Conservation (phyloP, 2,797 vertebrate genomes). For the Lithobates pipiens region DNA sequence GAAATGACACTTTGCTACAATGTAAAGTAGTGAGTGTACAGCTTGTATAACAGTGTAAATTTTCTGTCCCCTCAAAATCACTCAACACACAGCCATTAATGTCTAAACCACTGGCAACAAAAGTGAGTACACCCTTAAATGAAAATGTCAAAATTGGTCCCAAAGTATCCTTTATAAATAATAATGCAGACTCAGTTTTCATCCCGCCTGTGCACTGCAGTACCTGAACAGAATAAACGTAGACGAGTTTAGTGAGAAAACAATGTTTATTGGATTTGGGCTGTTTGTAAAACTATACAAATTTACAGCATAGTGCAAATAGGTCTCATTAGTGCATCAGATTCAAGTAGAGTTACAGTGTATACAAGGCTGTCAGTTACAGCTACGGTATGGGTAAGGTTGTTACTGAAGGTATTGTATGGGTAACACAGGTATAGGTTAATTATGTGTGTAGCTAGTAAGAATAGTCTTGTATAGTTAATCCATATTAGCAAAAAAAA, state of each 20-base stretch:
- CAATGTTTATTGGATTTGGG: slow-evolving; percentile 69
- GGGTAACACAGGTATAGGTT: neutral
- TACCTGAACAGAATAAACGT: no score
- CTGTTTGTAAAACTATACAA: slow-evolving; percentile 75
- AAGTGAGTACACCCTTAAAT: no score
- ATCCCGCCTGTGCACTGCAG: no score
- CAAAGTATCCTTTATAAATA: no score
- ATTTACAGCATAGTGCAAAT: slow-evolving; percentile 77
- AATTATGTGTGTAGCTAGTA: neutral
- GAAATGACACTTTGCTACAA: no score
- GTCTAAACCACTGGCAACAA: no score
- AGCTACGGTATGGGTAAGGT: neutral
- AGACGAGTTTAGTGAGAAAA: slow-evolving; percentile 64
- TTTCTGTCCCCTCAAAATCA: no score
- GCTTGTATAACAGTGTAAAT: no score
- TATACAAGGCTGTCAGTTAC: slow-evolving; percentile 58
- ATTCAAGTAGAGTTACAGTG: slow-evolving; percentile 66
- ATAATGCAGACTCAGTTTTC: no score
- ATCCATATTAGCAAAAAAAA: neutral
- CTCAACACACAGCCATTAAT: no score
- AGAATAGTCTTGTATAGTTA: neutral
- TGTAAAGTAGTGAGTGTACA: no score
- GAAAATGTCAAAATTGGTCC: no score
- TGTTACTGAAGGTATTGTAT: neutral
- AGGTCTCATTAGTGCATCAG: slow-evolving; percentile 70